Conservation (phyloP, 2,888 invertebrate genomes). For the Choristoneura rosaceana region DNA sequence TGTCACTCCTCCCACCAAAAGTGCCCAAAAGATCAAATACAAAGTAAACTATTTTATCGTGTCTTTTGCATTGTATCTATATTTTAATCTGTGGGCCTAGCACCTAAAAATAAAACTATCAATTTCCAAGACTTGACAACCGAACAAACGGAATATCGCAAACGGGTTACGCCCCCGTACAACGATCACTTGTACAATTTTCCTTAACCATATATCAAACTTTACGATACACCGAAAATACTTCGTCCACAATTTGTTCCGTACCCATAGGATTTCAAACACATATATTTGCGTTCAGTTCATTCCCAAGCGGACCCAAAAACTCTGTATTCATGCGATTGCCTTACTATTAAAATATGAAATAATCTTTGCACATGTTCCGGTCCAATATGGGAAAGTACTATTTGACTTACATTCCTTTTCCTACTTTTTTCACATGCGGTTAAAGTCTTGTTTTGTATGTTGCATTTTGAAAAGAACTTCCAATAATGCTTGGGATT, state of each 20-base stretch:
- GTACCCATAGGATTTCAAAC: slow-evolving; percentile 11
- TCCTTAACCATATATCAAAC: slow-evolving; percentile 1
- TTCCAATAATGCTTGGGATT: slow-evolving; percentile 27
- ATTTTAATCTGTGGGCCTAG: too few species aligned
- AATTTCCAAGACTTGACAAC: neutral
- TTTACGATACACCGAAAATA: slow-evolving; percentile 12
- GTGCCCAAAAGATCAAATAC: too few species aligned
- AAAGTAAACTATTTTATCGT: too few species aligned
- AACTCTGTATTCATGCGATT: slow-evolving; percentile 37
- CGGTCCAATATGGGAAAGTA: slow-evolving; percentile 17
- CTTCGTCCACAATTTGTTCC: slow-evolving; percentile 8
- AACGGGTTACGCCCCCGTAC: neutral
- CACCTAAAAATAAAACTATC: too few species aligned
- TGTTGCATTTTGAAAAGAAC: neutral
- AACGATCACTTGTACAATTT: neutral
- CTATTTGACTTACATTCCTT: neutral
- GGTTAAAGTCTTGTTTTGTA: slow-evolving; percentile 17
- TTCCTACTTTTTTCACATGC: slow-evolving; percentile 14
- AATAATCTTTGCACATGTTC: slow-evolving; percentile 35
- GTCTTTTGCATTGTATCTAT: too few species aligned
- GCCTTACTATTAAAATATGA: slow-evolving; percentile 39
- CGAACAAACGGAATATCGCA: neutral
- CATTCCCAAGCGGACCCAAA: slow-evolving; percentile 30
- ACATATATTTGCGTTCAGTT: slow-evolving; percentile 28
- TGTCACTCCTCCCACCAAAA: too few species aligned